Conservation (phyloP, 2,888 invertebrate genomes). For the Coecobrya sp. region DNA sequence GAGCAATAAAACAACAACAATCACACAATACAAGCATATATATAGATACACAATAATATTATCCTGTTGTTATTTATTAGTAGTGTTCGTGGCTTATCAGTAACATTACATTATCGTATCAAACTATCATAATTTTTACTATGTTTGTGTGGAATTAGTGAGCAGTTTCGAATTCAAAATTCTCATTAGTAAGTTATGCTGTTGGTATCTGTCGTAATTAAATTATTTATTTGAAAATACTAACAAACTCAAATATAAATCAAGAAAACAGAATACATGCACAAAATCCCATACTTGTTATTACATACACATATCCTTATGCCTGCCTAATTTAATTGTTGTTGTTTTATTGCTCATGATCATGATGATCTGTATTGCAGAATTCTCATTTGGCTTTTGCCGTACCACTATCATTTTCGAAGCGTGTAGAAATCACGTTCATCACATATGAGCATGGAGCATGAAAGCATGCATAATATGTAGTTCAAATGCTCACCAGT, state of each 20-base stretch:
- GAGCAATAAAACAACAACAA: too few relatives aligned
- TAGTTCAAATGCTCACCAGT: conserved; percentile 25
- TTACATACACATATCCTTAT: neutral
- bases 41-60: neutral
- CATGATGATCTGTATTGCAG: conserved; percentile 25
- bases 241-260: conserved; percentile 40
- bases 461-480: conserved; percentile 58
- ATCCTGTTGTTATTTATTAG: neutral
- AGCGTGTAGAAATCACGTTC: conserved; percentile 61
- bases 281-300: conserved; percentile 2
- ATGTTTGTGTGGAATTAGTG: neutral
- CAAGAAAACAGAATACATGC: conserved; percentile 11
- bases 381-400: neutral
- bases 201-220: neutral
- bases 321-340: conserved; percentile 26
- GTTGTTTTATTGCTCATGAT: neutral
- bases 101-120: conserved; percentile 14
- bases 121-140: conserved; percentile 11
- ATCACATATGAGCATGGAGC: conserved; percentile 65
- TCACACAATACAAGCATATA: neutral
- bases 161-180: conserved; percentile 15
- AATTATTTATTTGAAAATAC: conserved; percentile 45
- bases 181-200: neutral
- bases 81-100: neutral
- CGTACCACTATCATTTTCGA: conserved; percentile 58